These are phyloP conservation scores for Allolobophora icterica DNA, from an alignment of 2,888 invertebrate genomes.

Conservation along the genomic window DNA sequence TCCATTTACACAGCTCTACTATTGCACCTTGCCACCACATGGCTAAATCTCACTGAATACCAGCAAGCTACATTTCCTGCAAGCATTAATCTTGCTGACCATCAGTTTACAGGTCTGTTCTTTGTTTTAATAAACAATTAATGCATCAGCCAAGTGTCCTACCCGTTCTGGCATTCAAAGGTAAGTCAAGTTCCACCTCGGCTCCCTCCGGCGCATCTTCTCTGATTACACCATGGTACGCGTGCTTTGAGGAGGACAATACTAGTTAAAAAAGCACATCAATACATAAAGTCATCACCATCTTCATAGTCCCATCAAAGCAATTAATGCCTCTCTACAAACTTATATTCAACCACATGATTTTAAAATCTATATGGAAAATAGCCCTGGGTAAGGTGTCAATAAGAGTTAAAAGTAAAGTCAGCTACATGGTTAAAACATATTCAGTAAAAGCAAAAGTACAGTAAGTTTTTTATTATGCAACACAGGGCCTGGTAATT, in stretches of 20 bases:
- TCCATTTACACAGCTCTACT: no score
- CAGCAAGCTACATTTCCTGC: background rate
- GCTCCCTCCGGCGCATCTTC: constrained; percentile 41
- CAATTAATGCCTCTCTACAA: background rate
- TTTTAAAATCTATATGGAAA: background rate
- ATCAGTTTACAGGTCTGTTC: background rate
- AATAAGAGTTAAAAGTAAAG: no score
- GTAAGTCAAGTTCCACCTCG: constrained; percentile 42
- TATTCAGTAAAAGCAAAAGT: no score
- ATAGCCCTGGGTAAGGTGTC: no score
- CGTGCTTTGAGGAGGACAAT: constrained; percentile 1
- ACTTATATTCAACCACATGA: background rate
- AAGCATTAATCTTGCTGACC: background rate
- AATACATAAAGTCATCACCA: background rate
- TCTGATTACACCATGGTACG: constrained; percentile 43
- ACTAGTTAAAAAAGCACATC: background rate
- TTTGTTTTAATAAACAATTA: background rate
- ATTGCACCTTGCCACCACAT: no score
- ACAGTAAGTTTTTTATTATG: no score
- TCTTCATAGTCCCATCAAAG: background rate
- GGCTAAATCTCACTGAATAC: no score
- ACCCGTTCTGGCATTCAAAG: constrained; percentile 31
- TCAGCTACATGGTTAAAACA: no score
- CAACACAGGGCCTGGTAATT: no score
- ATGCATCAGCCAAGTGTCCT: background rate